Conservation (phyloP, 2,113 vertebrate species). For the Ovibos moschatus region DNA sequence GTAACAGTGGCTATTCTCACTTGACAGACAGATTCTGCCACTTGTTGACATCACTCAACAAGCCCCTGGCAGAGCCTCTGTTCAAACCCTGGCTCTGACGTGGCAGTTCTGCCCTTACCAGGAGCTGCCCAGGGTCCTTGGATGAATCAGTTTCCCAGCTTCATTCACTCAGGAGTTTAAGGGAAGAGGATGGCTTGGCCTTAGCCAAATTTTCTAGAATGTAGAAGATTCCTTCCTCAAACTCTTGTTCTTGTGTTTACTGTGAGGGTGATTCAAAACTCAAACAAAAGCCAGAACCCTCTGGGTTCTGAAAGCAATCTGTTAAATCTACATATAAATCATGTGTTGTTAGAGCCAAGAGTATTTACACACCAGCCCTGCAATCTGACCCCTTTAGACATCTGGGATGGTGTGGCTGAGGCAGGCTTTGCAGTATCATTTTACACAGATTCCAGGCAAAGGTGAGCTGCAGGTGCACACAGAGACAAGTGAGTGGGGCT, state of each 20-base stretch:
- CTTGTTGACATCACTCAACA: not conserved
- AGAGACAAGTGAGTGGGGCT: conserved; percentile 73
- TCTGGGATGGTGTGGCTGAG: conserved; percentile 63
- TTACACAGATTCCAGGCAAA: conserved; percentile 68
- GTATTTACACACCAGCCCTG: not conserved
- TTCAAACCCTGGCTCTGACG: not conserved
- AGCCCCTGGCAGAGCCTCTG: not conserved
- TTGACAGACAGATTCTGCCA: not conserved
- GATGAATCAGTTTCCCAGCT: not conserved
- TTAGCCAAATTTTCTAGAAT: not conserved
- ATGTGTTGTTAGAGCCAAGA: not conserved
- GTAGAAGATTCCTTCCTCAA: not conserved
- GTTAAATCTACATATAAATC: not conserved
- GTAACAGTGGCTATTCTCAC: not conserved
- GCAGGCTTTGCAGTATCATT: conserved; percentile 64
- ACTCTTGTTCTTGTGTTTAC: not conserved
- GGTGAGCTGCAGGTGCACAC: conserved; percentile 55
- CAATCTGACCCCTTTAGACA: conserved; percentile 50
- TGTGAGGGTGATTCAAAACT: not conserved
- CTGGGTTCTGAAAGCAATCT: not conserved
- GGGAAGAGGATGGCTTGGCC: not conserved
- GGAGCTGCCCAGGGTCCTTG: not conserved
- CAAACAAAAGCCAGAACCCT: not conserved
- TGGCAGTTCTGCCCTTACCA: not conserved
- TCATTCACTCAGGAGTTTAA: not conserved